phyloP scores from a whole-genome alignment of 2,888 invertebrate species.

The Eupithecia centaureata region DNA sequence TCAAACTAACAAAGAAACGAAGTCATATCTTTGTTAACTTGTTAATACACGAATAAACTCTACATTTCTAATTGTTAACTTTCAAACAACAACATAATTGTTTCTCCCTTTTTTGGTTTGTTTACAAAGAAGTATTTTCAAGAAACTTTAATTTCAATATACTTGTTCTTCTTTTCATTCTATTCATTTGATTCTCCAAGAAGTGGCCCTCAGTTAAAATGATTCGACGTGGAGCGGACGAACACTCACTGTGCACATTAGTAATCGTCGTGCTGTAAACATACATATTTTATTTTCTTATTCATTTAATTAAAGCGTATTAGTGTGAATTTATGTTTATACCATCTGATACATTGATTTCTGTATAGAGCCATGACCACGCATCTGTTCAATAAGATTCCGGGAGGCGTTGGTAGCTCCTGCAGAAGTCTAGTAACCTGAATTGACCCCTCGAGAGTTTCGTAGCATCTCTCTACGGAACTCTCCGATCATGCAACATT shows the following conservation, averaged over 20 bases:
- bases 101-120: not conserved
- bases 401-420: conserved; percentile 65
- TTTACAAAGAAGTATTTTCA: not conserved
- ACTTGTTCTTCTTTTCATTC: not conserved
- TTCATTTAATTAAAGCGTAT: conserved; percentile 78
- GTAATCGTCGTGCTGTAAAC: conserved; percentile 83
- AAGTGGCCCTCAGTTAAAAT: conserved; percentile 56
- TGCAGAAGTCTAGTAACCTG: conserved; percentile 68
- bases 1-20: not conserved
- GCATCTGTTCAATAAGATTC: conserved; percentile 52
- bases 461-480: conserved; percentile 74
- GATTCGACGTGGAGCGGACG: conserved; percentile 70
- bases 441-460: conserved; percentile 67
- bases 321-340: conserved; percentile 81
- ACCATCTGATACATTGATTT: conserved; percentile 72
- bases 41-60: no score
- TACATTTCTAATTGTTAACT: not conserved
- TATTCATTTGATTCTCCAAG: not conserved
- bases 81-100: not conserved
- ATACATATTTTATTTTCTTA: conserved; percentile 76
- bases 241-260: conserved; percentile 81
- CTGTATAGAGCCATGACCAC: conserved; percentile 70
- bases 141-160: not conserved
- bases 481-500: conserved; percentile 77
- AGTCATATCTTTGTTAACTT: no score